These are phyloP conservation scores for Epinephelus malabaricus DNA, from an alignment of 2,797 vertebrate species.

Conservation along the genomic window DNA sequence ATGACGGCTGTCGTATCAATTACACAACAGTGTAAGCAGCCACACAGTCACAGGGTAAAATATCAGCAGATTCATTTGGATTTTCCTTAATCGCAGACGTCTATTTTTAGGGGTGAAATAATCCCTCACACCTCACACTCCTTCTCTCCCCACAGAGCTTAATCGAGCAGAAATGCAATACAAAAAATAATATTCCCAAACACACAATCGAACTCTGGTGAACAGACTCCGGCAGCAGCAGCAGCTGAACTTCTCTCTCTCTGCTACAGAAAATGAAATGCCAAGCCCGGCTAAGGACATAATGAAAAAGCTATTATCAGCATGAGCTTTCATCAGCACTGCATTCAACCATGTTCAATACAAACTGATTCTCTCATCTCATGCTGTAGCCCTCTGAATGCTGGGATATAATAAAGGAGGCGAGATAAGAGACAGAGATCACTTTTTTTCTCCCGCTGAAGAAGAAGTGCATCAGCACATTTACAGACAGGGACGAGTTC, in stretches of 20 bases:
- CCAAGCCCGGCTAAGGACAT: constrained; percentile 69
- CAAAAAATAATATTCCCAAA: constrained; percentile 50
- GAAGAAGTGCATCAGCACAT: constrained; percentile 67
- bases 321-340: constrained; percentile 78
- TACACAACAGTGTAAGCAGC: not conserved
- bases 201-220: constrained; percentile 34
- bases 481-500: constrained; percentile 48
- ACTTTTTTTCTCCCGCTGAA: constrained; percentile 4
- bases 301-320: constrained; percentile 82
- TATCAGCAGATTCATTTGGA: constrained; percentile 25
- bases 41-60: not conserved
- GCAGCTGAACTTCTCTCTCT: constrained; percentile 41
- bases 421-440: constrained; percentile 62
- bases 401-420: constrained; percentile 61
- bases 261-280: constrained; percentile 71
- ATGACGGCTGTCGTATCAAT: not conserved
- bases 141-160: not conserved
- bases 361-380: constrained; percentile 75
- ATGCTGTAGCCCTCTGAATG: constrained; percentile 63
- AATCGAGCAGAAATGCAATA: constrained; percentile 53
- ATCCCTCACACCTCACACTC: not conserved
- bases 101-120: constrained; percentile 33
- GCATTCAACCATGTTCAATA: constrained; percentile 79
- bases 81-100: constrained; percentile 18
- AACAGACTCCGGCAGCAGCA: constrained; percentile 16